phyloP scores from a whole-genome alignment of 2,888 invertebrate genomes.

The Dryobota labecula region DNA sequence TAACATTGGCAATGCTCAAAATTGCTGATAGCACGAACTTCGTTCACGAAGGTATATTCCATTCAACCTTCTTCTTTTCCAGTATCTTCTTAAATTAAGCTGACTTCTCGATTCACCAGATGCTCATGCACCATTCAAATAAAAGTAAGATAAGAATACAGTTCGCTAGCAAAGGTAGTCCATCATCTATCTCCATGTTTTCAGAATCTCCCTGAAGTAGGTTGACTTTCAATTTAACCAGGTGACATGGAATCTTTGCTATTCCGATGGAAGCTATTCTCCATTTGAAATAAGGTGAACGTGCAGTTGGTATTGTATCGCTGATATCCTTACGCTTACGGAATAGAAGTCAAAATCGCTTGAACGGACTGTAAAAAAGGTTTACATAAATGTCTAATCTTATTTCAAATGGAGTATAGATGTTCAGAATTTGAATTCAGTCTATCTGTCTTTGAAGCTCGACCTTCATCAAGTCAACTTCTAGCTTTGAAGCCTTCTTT shows the following conservation, averaged over 20 bases:
- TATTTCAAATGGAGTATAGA: too few relatives aligned
- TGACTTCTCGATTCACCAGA: neutral
- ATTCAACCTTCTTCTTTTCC: neutral
- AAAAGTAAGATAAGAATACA: neutral
- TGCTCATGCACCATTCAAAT: neutral
- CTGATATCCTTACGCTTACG: too few relatives aligned
- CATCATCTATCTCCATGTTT: neutral
- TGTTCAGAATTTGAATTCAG: neutral
- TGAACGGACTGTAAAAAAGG: too few relatives aligned
- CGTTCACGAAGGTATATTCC: constrained; percentile 26
- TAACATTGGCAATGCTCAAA: constrained; percentile 45
- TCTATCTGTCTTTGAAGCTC: neutral
- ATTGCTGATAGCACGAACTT: constrained; percentile 40
- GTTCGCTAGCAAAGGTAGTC: too few relatives aligned
- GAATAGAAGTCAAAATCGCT: too few relatives aligned
- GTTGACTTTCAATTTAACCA: neutral
- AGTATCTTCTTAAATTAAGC: neutral
- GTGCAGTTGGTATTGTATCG: too few relatives aligned
- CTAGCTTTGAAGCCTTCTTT: too few relatives aligned
- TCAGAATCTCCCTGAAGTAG: neutral
- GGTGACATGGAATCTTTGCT: too few relatives aligned
- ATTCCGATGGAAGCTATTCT: neutral
- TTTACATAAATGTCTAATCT: too few relatives aligned
- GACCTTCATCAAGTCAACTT: neutral
- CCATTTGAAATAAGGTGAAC: too few relatives aligned